Evolutionary conservation across 2,113 vertebrate genomes (phyloP), one percentile per base, ranked within the genome.

Genomic region (Callocephalon fimbriatum): DNA sequence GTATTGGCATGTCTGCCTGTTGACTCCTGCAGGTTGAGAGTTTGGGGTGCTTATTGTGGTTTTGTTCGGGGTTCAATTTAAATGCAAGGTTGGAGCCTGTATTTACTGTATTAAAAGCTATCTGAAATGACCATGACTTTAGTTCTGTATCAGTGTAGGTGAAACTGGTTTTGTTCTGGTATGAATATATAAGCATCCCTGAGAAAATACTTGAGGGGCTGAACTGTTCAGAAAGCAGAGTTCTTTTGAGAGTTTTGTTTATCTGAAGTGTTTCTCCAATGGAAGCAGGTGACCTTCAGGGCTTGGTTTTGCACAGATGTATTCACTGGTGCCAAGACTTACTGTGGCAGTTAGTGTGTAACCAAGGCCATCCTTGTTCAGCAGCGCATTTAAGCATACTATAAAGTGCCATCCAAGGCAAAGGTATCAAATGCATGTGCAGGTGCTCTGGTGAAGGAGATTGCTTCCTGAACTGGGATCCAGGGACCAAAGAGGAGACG

Each of bases 101-200:
- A 10, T 71, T 89, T 37, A 8, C 21, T 31, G 1, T 47, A 9
- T 63, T 58, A 47, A 67, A 88, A 87, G 8, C 14, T 5, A 7
- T 21, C 59, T 58, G 32, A 71, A 80, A 53, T 70, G 19, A 35
- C 29, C 7, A 0, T 47, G 21, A 18, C 25, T 77, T 74, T 26
- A 38, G 5, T 48, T 81, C 37, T 51, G 0, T 47, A 17, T 47
- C 44, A 26, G 4, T 3, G 31, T 51, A 18, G 58, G 26, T 35
- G 25, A 79, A 65, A 59, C 13, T 5, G 29, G 1, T 42, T 35
- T 10, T 8, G 5, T 45, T 67, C 61, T 1, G 4, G 17, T 4
- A 25, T 4, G 68, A 42, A 29, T 15, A 3, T 7, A 4, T 25
- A 44, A 86, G 35, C 0, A 0, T 35, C 23, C 7, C 44, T 47